Evolutionary conservation across 2,797 vertebrate species (phyloP).

Genomic region (Aratinga solstitialis): DNA sequence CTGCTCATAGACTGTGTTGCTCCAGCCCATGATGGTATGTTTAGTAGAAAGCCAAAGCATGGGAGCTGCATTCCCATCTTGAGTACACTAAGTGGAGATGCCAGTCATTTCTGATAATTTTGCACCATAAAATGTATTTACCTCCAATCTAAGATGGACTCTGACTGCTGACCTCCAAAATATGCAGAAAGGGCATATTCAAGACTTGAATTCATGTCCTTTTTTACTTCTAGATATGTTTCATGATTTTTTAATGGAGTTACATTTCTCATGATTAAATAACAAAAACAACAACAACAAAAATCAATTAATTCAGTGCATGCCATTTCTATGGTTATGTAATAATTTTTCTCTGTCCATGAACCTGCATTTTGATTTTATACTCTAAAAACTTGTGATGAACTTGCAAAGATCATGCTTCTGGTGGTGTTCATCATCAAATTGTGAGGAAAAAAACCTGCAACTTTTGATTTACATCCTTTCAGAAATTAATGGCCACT

Average conservation of each 20-base stretch:
- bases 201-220: background rate
- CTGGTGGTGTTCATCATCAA: background rate
- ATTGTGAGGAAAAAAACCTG: background rate
- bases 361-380: background rate
- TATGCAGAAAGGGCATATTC: background rate
- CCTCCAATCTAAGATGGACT: background rate
- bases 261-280: background rate
- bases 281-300: background rate
- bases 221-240: background rate
- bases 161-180: background rate
- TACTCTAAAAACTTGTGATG: background rate
- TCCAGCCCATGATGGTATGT: background rate
- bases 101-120: background rate
- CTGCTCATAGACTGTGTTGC: background rate
- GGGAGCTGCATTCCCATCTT: background rate
- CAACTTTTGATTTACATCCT: background rate
- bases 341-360: background rate
- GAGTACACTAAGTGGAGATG: background rate
- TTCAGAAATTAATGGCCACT: background rate
- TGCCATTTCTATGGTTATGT: background rate
- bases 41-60: background rate
- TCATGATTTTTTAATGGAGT: background rate
- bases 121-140: background rate
- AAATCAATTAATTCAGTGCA: background rate
- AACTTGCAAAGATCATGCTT: background rate